Base-by-base conservation (phyloP, 1,140 invertebrate genomes). In the Mycetomoellerius zeteki region DNA sequence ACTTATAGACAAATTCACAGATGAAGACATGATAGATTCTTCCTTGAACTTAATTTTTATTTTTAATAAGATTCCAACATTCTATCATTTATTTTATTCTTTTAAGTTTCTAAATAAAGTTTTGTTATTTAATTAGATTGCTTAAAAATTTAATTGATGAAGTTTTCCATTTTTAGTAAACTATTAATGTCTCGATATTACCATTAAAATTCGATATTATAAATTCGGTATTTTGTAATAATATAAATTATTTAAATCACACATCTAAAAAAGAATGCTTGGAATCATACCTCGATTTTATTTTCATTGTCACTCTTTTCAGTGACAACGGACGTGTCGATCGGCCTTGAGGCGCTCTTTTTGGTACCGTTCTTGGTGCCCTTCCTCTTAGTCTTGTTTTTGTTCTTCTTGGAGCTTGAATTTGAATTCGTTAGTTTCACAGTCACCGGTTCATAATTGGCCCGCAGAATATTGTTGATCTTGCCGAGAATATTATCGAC, bases 401-500 rank as follows among this genome's bases (percentile, higher is more conserved):
- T 90, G 14, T 90, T 87, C 50, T 92, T 90, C 37, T 94, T 95
- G 4, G 90, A 87, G 21, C 56, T 92, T 21, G 94, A 92, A 69
- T 95, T 96, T 12, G 96, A 95, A 7, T 96, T 97, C 60, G 97
- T 96, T n/a, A 98, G 94, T 91, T 97, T 97, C 0, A 98, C 97
- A 65, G 97, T 97, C 54, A 98, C 98, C 1, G 98, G 98, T 93
- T 98, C 97, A 92, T 98, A 98, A 64, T 97, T 97, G 64, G 96
- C 96, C 14, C 96, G 96, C 65, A 98, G 94, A 67, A 98, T 97
- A 88, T 97, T 96, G 94, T 98, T 98, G 93, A 98, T 98, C 85
- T 97, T 96, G 37, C 96, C 96, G 62, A 98, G 96, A 88, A 98
- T 97, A 87, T 96, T 97, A 93, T 98, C 98, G 52, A 98, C 97